These are phyloP conservation scores for Idaea dimidiata DNA, from an alignment of 2,888 invertebrate genomes.

Conservation along the genomic window DNA sequence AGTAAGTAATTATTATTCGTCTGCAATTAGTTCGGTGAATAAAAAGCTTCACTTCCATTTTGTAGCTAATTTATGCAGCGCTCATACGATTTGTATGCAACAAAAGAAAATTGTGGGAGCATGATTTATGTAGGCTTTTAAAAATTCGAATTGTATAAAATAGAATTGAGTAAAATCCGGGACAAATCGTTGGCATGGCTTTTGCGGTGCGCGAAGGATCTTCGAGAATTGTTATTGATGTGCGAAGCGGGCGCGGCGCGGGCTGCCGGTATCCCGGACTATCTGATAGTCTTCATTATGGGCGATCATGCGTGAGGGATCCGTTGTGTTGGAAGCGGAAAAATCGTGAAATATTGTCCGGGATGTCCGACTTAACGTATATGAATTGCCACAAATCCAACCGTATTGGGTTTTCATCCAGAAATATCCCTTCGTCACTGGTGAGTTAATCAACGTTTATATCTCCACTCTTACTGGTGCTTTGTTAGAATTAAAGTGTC, in stretches of 20 bases:
- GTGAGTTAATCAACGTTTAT: constrained; percentile 38
- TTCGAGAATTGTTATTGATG: constrained; percentile 71
- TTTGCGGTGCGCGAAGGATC: constrained; percentile 58
- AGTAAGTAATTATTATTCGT: constrained; percentile 33
- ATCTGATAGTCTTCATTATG: constrained; percentile 67
- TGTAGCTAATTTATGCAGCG: constrained; percentile 34
- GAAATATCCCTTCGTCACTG: constrained; percentile 37
- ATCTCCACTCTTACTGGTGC: constrained; percentile 17
- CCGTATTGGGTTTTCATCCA: constrained; percentile 43
- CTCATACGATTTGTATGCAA: constrained; percentile 35
- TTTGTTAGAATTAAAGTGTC: constrained; percentile 14
- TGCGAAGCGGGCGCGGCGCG: constrained; percentile 33
- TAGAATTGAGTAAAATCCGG: constrained; percentile 54
- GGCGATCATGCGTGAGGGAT: constrained; percentile 65
- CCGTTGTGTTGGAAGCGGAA: constrained; percentile 48
- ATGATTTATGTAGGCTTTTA: constrained; percentile 42
- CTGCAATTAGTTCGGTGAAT: constrained; percentile 34
- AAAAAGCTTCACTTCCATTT: constrained; percentile 33
- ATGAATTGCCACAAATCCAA: constrained; percentile 53
- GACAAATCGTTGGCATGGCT: constrained; percentile 64
- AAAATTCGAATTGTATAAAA: constrained; percentile 44
- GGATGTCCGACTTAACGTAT: constrained; percentile 49
- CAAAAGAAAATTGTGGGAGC: constrained; percentile 31
- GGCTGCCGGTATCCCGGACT: constrained; percentile 33
- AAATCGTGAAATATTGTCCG: constrained; percentile 59